Base-by-base conservation (phyloP, 2,888 invertebrate species). In the Leucozona laternaria region DNA sequence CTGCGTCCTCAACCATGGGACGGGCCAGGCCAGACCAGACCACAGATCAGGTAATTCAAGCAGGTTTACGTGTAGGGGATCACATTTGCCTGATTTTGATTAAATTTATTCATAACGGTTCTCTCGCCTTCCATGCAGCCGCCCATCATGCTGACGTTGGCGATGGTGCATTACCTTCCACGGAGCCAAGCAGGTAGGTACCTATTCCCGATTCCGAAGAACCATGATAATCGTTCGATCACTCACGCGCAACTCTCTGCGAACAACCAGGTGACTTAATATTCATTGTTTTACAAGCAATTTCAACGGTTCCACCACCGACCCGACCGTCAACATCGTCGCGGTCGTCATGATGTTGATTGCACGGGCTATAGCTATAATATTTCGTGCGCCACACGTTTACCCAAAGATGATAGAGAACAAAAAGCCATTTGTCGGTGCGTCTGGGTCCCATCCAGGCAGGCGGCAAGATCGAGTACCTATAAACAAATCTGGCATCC, bases 51-150 rank as follows among this genome's bases (percentile, higher is more conserved):
- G 31, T 0, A 43, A 37, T 22, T 40, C 7, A 20, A 43, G 40
- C 62, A 62, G 43, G 43, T 45, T 17, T 31, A 66, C 48, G 79
- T 79, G 79, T 75, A 57, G 70, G 75, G 76, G 83, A 71, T n/a
- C 45, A 40, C 64, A 79, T 80, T 72, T 80, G 80, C 76, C 58
- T 80, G 84, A 80, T 76, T 84, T 84, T 76, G 84, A 84, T 84
- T 79, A 84, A 84, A 84, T 80, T 84, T 84, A 80, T 31, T 80
- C 58, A 71, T 80, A 84, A 76, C 84, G 80, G 84, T 84, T 84
- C 58, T 84, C 79, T 84, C 80, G 84, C 84, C 71, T 71, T 84
- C 71, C 53, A 34, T 50, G 22, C 37, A 68, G n/a, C 68, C 84
- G 84, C 84, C 84, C 84, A 84, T 80, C 84, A 84, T 80, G 75